Base-by-base conservation (phyloP, 2,888 invertebrate species). In the Metallyticus violacea region DNA sequence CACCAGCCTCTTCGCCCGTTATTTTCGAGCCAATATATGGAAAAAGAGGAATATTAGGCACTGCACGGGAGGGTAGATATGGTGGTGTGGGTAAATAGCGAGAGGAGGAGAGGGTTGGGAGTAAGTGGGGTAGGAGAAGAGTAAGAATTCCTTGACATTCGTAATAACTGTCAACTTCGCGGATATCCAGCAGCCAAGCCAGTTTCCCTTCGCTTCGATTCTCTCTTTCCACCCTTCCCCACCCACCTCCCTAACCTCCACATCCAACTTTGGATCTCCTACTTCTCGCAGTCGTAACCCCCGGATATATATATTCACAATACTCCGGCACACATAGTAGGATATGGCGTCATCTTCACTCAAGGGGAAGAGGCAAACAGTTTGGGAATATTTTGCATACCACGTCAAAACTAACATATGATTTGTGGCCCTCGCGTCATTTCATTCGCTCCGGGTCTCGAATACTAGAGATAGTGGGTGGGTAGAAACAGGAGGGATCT, bases 341-440 rank as follows among this genome's bases (percentile, higher is more conserved):
- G 40, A n/a, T 26, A 83, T 83, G 83, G 77, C 83, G 83, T 83
- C 83, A 83, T 83, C 77, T 77, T 28, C 77, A 83, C 77, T 83
- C 83, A 83, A 83, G 83, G 77, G 83, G 83, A 28, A 77, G 40
- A 62, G 40, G 83, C 83, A 83, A 83, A 83, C 83, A 77, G 83
- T 83, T 83, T 83, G 83, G 87, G 81, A 86, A 86, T 87, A 86
- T 85, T 87, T 87, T 87, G 87, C 87, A 87, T 87, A 85, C 87
- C 86, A 85, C 82, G 87, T 87, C 87, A 87, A 85, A 83, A 87
- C 87, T 87, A 87, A 87, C 87, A 87, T 87, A 87, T 87, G 87
- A 87, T 87, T 87, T 87, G 87, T 87, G 87, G 87, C 85, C 85
- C 79, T 81, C 79, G 85, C 85, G 86, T 87, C 87, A 87, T 86